A percentile compares a stretch with the other conserved stretches of the same genome.
phyloP scores from a whole-genome alignment of 1,140 invertebrate species.

The Trichoplusia ni region DNA sequence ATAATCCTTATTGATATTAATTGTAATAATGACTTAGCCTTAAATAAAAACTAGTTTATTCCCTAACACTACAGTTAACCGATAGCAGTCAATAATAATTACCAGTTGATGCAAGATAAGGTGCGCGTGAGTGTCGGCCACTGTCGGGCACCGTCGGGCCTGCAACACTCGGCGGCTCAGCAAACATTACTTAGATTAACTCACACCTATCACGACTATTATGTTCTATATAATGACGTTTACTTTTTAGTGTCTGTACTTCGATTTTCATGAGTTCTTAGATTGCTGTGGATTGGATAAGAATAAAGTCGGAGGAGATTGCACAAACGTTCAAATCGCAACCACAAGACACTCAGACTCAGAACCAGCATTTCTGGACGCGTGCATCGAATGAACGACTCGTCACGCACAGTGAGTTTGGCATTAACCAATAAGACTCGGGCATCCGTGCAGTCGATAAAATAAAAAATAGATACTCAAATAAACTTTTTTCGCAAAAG shows the following conservation, averaged over 20 bases:
- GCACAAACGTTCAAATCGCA: too few relatives aligned
- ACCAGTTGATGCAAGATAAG: conserved; percentile 27
- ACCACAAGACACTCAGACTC: too few relatives aligned
- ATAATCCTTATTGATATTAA: background rate
- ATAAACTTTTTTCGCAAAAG: too few relatives aligned
- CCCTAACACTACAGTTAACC: conserved; percentile 23
- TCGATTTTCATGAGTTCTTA: background rate
- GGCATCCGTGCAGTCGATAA: too few relatives aligned
- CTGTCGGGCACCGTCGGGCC: background rate
- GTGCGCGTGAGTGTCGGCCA: conserved; percentile 26
- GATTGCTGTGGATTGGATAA: background rate
- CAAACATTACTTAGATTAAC: conserved; percentile 7
- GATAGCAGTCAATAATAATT: conserved; percentile 27
- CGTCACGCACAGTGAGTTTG: too few relatives aligned
- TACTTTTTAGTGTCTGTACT: conserved; percentile 1
- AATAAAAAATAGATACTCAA: too few relatives aligned
- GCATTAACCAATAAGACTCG: too few relatives aligned
- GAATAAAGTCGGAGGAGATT: too few relatives aligned
- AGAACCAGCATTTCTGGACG: too few relatives aligned
- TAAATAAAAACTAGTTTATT: conserved; percentile 32
- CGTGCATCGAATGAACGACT: too few relatives aligned
- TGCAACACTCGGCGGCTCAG: too few relatives aligned
- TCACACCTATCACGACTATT: conserved; percentile 11
- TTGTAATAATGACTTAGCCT: background rate
- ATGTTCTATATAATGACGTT: conserved; percentile 16